phyloP scores from a whole-genome alignment of 2,888 invertebrate species.

The Acrobasis suavella region DNA sequence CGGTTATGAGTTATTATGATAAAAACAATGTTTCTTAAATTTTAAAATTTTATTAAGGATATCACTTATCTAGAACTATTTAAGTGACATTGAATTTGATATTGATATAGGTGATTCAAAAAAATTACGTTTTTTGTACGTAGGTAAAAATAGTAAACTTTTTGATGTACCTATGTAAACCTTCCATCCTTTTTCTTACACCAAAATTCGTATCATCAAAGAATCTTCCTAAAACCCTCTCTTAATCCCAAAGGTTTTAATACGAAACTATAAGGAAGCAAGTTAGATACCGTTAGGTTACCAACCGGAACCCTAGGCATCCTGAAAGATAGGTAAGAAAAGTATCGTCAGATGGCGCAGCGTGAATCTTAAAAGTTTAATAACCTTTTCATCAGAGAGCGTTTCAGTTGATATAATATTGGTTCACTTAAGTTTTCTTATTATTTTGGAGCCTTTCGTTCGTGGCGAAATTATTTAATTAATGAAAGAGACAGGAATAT shows the following conservation, averaged over 20 bases:
- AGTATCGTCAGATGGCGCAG: constrained; percentile 6
- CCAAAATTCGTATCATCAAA: too few species aligned
- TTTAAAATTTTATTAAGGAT: too few species aligned
- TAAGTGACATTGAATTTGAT: too few species aligned
- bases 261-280: not conserved
- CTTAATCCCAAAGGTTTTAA: not conserved
- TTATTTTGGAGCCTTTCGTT: too few species aligned
- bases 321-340: not conserved
- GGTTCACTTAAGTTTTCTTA: too few species aligned
- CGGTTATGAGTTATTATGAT: not conserved
- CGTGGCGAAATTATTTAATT: too few species aligned
- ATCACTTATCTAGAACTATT: too few species aligned
- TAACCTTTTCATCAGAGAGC: not conserved
- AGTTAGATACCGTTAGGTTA: not conserved
- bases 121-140: too few species aligned
- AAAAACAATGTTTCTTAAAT: too few species aligned
- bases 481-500: too few species aligned
- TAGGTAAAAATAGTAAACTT: too few species aligned
- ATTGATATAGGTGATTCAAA: too few species aligned
- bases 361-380: not conserved
- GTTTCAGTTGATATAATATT: not conserved
- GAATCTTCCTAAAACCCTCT: not conserved
- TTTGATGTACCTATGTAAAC: not conserved
- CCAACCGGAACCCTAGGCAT: not conserved
- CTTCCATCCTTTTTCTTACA: not conserved